phyloP scores from a whole-genome alignment of 2,888 invertebrate species.

The Molanna angustata region DNA sequence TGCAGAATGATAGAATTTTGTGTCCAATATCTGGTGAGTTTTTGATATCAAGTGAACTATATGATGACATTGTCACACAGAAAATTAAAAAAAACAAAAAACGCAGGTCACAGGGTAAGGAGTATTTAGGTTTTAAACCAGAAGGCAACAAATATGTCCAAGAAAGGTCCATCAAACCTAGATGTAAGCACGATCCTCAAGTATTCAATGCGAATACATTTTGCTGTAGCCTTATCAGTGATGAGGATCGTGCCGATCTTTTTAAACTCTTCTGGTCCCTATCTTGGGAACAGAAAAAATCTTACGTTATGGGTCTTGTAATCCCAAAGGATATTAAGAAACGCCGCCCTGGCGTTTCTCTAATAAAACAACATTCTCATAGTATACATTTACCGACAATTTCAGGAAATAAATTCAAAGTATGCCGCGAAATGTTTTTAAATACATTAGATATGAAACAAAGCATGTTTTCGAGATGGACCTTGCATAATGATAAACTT shows the following conservation, averaged over 20 bases:
- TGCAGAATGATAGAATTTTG: not conserved
- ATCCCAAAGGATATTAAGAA: not conserved
- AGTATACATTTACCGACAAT: not conserved
- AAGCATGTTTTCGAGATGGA: conserved; percentile 1
- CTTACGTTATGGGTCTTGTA: not conserved
- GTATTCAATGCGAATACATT: not conserved
- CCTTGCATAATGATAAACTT: not conserved
- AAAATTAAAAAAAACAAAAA: conserved; percentile 1
- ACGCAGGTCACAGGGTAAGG: not conserved
- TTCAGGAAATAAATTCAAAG: not conserved
- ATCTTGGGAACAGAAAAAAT: not conserved
- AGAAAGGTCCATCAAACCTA: conserved; percentile 1
- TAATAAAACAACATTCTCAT: not conserved
- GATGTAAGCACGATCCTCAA: conserved; percentile 1
- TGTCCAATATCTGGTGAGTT: not conserved
- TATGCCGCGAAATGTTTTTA: not conserved
- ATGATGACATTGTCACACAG: not conserved
- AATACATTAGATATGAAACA: not conserved
- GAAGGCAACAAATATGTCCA: not conserved
- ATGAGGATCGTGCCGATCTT: conserved; percentile 4
- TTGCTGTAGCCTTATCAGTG: not conserved
- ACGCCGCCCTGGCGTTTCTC: not conserved
- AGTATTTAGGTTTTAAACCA: not conserved
- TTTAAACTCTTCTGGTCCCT: not conserved
- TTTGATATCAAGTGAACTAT: not conserved